Base-by-base conservation (phyloP, 2,888 invertebrate genomes). In the Leptinotarsa tumamoca region DNA sequence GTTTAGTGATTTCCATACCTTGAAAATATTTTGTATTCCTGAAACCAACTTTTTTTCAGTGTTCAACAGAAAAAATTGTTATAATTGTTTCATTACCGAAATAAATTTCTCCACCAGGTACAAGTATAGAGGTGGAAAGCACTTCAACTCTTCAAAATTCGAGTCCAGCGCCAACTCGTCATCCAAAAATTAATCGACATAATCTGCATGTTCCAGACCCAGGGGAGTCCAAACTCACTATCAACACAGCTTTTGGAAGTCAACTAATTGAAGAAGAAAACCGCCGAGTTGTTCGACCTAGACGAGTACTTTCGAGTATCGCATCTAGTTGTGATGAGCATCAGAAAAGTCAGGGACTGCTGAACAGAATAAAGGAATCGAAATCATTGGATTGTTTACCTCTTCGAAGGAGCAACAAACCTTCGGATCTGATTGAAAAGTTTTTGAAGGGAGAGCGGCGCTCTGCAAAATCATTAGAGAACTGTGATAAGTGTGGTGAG, bases 301-400 rank as follows among this genome's bases (percentile, higher is more conserved):
- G 88, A 91, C 87, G 92, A 77, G 91, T 92, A 21, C 85, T 93
- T 70, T 93, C 93, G 71, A 93, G 92, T 73, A 93, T 93, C 73
- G 92, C 93, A 21, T 92, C 93, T 66, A 92, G 92, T 77, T 90
- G 91, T 75, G 92, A 91, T 80, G 91, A 92, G 78, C 87, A 85
- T 72, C 87, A 88, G 69, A 86, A 84, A 74, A 88, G 88, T 76
- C 85, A 87, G 72, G 82, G 84, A 21, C 83, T 84, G 75, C 77
- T 87, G 50, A 87, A 86, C 74, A 87, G 84, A 79, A 88, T 93
- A 77, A 89, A 92, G 27, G 93, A 92, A 84, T 92, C 93, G 0
- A 91, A 91, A 78, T 93, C 93, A 0, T 87, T 94, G 77, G 94
- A 94, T 85, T 91, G 91, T 3, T 89, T 94, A 84, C 93, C 92